phyloP scores from a whole-genome alignment of 2,888 invertebrate genomes.

The Napeogenes sylphis region DNA sequence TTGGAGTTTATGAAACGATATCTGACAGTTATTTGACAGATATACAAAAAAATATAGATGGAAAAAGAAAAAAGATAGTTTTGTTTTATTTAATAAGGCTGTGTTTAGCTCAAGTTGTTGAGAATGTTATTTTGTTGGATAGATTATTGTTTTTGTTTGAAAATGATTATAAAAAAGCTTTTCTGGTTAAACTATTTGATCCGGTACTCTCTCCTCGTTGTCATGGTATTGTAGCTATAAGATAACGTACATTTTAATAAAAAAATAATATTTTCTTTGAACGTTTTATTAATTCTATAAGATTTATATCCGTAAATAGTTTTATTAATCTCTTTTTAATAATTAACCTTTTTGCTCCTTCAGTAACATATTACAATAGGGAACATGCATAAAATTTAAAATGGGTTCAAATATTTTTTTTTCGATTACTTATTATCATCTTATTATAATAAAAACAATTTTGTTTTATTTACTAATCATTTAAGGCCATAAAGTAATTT shows the following conservation, averaged over 20 bases:
- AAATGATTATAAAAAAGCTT: constrained; percentile 70
- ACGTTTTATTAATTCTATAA: not conserved
- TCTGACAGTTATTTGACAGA: constrained; percentile 43
- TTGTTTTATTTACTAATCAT: too few relatives aligned
- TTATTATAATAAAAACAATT: too few relatives aligned
- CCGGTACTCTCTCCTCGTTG: constrained; percentile 90
- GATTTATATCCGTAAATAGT: too few relatives aligned
- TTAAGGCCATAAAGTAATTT: too few relatives aligned
- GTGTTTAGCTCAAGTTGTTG: constrained; percentile 87
- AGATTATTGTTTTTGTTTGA: constrained; percentile 86
- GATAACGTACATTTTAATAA: constrained; percentile 34
- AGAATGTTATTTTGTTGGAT: constrained; percentile 89
- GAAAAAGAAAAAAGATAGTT: constrained; percentile 78
- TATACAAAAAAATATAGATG: constrained; percentile 41
- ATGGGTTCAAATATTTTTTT: too few relatives aligned
- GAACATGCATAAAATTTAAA: too few relatives aligned
- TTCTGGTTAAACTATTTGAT: constrained; percentile 88
- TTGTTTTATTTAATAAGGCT: constrained; percentile 87
- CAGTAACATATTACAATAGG: too few relatives aligned
- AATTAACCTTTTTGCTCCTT: too few relatives aligned
- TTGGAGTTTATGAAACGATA: constrained; percentile 68
- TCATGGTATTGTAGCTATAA: constrained; percentile 83
- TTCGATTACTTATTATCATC: too few relatives aligned
- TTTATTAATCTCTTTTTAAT: too few relatives aligned
- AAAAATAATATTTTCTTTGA: not conserved